Conservation (phyloP, 2,888 invertebrate species). For the Eucera pruinosa region DNA sequence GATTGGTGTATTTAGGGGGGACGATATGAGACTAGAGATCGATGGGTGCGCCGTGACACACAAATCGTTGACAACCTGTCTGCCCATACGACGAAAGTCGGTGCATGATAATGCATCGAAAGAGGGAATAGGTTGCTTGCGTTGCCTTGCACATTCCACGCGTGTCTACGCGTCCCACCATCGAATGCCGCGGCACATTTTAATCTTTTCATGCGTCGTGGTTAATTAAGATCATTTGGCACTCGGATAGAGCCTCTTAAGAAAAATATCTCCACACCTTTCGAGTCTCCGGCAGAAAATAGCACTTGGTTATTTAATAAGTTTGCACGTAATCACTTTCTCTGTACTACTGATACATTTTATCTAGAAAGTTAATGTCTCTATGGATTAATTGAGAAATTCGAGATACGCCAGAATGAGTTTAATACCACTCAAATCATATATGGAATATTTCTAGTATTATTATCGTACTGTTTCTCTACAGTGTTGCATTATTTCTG, state of each 20-base stretch:
- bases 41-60: conserved; percentile 60
- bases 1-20: neutral
- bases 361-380: no score
- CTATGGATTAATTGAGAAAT: no score
- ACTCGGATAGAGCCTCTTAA: neutral
- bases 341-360: no score
- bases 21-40: conserved; percentile 12
- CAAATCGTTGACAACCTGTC: conserved; percentile 57
- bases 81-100: conserved; percentile 49
- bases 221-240: conserved; percentile 43
- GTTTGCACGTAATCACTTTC: no score
- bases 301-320: no score
- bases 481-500: no score
- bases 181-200: conserved; percentile 54
- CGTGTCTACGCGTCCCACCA: conserved; percentile 62
- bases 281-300: neutral
- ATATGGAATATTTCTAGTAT: no score
- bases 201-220: conserved; percentile 30
- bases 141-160: conserved; percentile 69
- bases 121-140: conserved; percentile 62
- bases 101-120: conserved; percentile 62
- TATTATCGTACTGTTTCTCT: no score
- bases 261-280: neutral
- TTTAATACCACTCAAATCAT: no score
- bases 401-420: no score